Percentiles rank a stretch among this genome's conserved stretches.
phyloP scores from a whole-genome alignment of 1,140 invertebrate genomes.

The Drosophila parabipectinata region DNA sequence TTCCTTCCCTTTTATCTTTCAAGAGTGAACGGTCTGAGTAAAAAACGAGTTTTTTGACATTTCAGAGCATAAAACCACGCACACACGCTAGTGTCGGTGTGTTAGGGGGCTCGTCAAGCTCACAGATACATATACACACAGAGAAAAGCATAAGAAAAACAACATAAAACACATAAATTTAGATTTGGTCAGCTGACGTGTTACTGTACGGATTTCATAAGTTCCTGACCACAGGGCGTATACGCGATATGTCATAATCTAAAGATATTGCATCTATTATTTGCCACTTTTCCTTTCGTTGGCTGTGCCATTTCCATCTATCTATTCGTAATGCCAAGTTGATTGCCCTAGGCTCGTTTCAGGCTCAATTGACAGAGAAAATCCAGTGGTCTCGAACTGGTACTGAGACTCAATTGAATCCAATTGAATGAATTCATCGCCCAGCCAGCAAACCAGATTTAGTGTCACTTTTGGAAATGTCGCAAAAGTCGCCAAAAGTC shows the following conservation, averaged over 20 bases:
- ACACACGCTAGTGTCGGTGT: too few species aligned
- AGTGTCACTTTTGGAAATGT: conserved; percentile 23
- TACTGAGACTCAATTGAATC: conserved; percentile 38
- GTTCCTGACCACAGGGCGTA: conserved; percentile 18
- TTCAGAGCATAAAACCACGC: background rate
- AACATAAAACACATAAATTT: background rate
- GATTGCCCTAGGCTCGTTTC: conserved; percentile 45
- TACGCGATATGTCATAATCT: conserved; percentile 26
- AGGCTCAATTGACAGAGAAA: conserved; percentile 36
- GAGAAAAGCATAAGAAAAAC: background rate
- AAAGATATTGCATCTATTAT: background rate
- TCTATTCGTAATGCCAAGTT: conserved; percentile 20
- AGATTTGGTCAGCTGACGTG: background rate
- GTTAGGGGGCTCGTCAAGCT: conserved; percentile 43
- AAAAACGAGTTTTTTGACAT: conserved; percentile 28
- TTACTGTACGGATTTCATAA: conserved; percentile 1
- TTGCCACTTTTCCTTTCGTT: conserved; percentile 26
- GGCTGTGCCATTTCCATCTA: conserved; percentile 2
- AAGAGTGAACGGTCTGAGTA: background rate
- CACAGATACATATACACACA: conserved; percentile 11
- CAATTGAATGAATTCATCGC: conserved; percentile 55
- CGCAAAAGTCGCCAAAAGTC: conserved; percentile 26
- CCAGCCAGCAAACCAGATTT: conserved; percentile 23
- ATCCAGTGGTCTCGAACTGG: background rate
- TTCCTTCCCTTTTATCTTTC: background rate